Percentiles rank a stretch among this genome's conserved stretches.
phyloP scores from a whole-genome alignment of 2,797 vertebrate genomes.

The Echeneis naucrates region DNA sequence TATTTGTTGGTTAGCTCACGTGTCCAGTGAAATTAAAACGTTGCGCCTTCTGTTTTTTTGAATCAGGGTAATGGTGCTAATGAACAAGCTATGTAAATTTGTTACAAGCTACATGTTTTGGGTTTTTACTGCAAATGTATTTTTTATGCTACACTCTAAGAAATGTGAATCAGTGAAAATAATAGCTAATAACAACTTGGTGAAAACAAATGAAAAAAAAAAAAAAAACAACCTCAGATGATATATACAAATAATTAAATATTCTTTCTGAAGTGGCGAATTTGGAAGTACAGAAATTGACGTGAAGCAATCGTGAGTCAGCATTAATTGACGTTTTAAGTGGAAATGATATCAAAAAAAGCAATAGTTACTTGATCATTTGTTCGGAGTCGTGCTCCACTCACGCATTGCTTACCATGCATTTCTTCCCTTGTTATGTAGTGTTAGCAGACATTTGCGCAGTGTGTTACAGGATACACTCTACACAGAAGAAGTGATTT shows the following conservation, averaged over 20 bases:
- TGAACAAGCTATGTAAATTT: background rate
- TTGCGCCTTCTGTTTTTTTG: background rate
- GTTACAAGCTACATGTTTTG: background rate
- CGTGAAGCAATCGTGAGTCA: background rate
- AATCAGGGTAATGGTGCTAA: background rate
- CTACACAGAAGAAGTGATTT: conserved; percentile 5
- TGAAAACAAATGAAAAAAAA: background rate
- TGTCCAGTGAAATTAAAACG: too few species aligned
- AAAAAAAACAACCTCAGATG: background rate
- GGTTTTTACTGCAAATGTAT: background rate
- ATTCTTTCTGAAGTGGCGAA: background rate
- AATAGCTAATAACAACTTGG: background rate
- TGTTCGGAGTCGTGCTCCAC: background rate
- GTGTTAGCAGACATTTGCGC: background rate
- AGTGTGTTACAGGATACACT: background rate
- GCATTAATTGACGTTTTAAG: background rate
- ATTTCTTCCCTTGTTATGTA: background rate
- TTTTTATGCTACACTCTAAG: background rate
- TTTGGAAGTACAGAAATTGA: background rate
- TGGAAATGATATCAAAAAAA: background rate
- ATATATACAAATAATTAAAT: background rate
- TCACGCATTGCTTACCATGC: background rate
- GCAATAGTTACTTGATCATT: background rate
- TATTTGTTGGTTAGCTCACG: too few species aligned
- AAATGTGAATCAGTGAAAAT: too few species aligned